Evolutionary conservation across 2,797 vertebrate genomes (phyloP), one percentile per base, ranked within the genome.

Genomic region (Ataeniobius toweri): DNA sequence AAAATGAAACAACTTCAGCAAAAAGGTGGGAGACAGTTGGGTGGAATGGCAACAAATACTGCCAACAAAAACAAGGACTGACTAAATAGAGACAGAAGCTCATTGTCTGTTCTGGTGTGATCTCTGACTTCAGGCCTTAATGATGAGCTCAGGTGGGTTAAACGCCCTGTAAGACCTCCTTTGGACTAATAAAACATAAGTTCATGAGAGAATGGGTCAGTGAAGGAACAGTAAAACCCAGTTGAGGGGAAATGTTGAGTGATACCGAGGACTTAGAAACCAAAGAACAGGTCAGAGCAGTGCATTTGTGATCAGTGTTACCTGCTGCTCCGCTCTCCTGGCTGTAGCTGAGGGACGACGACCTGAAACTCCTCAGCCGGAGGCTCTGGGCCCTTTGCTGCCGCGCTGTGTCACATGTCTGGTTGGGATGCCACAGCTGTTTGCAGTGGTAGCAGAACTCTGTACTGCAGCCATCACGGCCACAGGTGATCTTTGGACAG

Each of bases 371-470:
- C 83, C 97, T 95, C 68, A 99, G 94, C 48, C 97, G 95, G 53
- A 99, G 93, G 28, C 95, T 97, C 73, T 98, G 97, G 36, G 98
- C 97, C 84, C 98, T 95, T 89, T 99, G 97, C 76, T 98, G 98
- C 26, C 98, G 96, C 20, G 98, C 98, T 0, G 98, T 97, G 86
- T 99, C 98, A 0, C 98, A 99, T 5, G 98, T 99, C 94, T 99
- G 98, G 94, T 99, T 99, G 76, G 98, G 98, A 77, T 99, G 98
- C 98, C 98, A 99, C 80, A 99, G 97, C 90, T 99, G 98, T 89
- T 99, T 99, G 89, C 98, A 99, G 93, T 99, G 98, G 94, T 99
- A 99, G 95, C 98, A 99, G 83, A 99, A 99, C 93, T 99, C 98
- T 0, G 98, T 99, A 5, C 97, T 96, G 26, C 98, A 99, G 83